Evolutionary conservation across 2,888 invertebrate species (phyloP), one percentile per base, ranked within the genome.

Genomic region (Perdita meconis): DNA sequence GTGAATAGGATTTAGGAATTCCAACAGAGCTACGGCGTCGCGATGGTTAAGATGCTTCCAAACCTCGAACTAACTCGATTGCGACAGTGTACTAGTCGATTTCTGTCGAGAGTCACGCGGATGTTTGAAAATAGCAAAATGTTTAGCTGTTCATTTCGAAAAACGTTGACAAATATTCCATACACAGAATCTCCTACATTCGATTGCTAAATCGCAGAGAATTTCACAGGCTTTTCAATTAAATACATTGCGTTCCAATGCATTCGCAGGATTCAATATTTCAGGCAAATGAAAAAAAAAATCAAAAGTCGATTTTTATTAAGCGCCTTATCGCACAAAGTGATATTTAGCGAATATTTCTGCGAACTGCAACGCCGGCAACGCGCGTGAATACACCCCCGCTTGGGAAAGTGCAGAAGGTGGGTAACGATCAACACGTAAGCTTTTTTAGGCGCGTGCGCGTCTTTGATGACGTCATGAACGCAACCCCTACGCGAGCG

Each of bases 381-480:
- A 12, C 30, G 61, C 16, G 47, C 60, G 70, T 69, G 71, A 66
- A 77, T 56, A 70, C 44, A 61, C 57, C 75, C 57, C 80, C 68
- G 73, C 51, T 47, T 63, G 30, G 22, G 55, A 36, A 50, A 50
- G 53, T 61, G 61, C 77, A 63, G 72, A 70, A 78, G 78, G 74
- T 81, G 80, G 80, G 76, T 89, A 88, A 88, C 85, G 88, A 89
- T 88, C 87, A 89, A 87, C 88, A 84, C 85, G 89, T 87, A 83
- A 83, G 72, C 63, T 40, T 61, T 60, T 78, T 61, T 44, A 30
- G 66, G 83, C 82, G 86, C 83, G 71, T 80, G 82, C 85, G 86
- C 83, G 69, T 36, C 57, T 19, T 47, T 50, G 26, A 44, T 87
- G 87, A 87, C 88, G 88, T 87, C 87, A 85, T 60, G 36, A 76